A percentile compares a stretch with the other conserved stretches of the same genome.
Conservation (phyloP, 2,797 vertebrate genomes). For the Chelonia mydas region DNA sequence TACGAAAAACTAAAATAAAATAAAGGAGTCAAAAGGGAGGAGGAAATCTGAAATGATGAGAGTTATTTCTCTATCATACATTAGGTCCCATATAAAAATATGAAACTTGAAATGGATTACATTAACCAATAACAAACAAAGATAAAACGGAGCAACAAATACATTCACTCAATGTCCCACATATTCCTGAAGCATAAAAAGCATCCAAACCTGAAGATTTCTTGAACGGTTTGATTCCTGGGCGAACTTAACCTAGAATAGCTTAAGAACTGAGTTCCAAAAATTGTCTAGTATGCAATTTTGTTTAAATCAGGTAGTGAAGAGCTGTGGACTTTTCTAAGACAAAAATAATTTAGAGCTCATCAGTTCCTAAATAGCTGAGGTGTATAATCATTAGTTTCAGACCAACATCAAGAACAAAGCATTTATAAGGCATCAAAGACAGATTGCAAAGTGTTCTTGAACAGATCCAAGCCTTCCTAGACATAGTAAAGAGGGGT, state of each 20-base stretch:
- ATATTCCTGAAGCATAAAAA: not conserved
- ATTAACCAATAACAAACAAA: not conserved
- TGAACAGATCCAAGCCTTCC: not conserved
- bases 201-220: not conserved
- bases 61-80: not conserved
- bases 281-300: not conserved
- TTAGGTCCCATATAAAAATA: not conserved
- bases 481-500: not conserved
- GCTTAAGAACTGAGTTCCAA: not conserved
- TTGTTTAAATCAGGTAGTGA: not conserved
- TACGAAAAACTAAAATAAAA: not conserved
- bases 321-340: not conserved
- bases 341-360: not conserved
- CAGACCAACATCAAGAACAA: not conserved
- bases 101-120: no score
- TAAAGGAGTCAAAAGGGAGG: not conserved
- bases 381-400: not conserved
- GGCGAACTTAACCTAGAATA: not conserved
- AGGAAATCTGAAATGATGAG: not conserved
- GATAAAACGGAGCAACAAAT: not conserved
- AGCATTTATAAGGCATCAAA: not conserved
- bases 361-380: not conserved
- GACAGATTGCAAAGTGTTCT: not conserved
- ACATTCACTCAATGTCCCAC: not conserved
- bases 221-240: not conserved